Conservation (phyloP, 2,113 vertebrate species). For the Neogale vison region DNA sequence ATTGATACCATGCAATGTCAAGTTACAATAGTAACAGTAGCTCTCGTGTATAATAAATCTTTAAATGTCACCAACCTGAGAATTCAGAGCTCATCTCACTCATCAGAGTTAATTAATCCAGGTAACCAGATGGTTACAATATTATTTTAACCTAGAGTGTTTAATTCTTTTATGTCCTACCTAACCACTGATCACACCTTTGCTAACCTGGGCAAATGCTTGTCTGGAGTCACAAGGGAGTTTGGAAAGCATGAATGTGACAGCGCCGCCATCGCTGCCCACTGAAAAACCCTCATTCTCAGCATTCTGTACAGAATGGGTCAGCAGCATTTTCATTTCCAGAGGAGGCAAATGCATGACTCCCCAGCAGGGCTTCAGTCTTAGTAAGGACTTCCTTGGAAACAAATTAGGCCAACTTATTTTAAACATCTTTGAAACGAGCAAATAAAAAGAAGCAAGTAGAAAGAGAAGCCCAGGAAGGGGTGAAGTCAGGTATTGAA, state of each 20-base stretch:
- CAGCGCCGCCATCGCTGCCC: neutral
- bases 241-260: neutral
- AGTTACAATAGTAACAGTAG: neutral
- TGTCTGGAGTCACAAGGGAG: neutral
- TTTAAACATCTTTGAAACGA: slow-evolving; percentile 53
- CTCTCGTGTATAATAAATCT: neutral
- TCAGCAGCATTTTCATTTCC: slow-evolving; percentile 50
- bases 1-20: neutral
- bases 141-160: neutral
- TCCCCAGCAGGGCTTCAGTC: neutral
- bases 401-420: slow-evolving; percentile 46
- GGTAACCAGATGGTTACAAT: neutral
- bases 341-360: slow-evolving; percentile 1
- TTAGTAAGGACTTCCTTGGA: slow-evolving; percentile 46
- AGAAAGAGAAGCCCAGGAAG: neutral
- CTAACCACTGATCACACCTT: neutral
- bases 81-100: neutral
- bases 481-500: neutral
- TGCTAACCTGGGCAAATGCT: neutral
- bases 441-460: slow-evolving; percentile 32
- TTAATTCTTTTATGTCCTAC: neutral
- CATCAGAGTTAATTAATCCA: neutral
- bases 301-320: slow-evolving; percentile 37
- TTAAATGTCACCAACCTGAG: neutral
- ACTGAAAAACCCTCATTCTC: slow-evolving; percentile 28